phyloP scores from a whole-genome alignment of 2,888 invertebrate genomes.

The Chloroclystis v-ata region DNA sequence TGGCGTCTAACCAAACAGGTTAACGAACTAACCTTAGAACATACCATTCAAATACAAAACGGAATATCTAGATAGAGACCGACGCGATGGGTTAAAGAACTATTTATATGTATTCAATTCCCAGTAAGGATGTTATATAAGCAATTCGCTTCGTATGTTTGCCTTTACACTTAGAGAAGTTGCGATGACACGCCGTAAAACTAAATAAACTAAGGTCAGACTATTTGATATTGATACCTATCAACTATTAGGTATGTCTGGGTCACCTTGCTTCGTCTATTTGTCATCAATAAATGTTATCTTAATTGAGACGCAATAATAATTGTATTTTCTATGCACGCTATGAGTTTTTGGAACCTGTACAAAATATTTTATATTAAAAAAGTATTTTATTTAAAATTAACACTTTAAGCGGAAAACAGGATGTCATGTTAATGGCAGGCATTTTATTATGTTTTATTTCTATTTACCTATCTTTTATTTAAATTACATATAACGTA shows the following conservation, averaged over 20 bases:
- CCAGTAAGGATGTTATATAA: constrained; percentile 14
- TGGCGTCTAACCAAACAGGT: constrained; percentile 27
- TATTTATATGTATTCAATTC: constrained; percentile 25
- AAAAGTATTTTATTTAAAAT: too few species aligned
- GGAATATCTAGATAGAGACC: constrained; percentile 23
- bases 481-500: neutral
- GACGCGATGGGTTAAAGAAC: constrained; percentile 27
- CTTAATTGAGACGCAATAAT: constrained; percentile 4
- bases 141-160: constrained; percentile 5
- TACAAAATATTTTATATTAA: too few species aligned
- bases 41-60: constrained; percentile 19
- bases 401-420: too few species aligned
- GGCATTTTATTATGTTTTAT: too few species aligned
- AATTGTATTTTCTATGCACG: neutral
- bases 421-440: too few species aligned
- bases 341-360: neutral
- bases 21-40: constrained; percentile 29
- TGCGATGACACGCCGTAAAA: neutral
- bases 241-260: neutral
- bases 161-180: neutral
- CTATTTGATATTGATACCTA: constrained; percentile 2
- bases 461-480: too few species aligned
- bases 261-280: constrained; percentile 5
- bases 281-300: constrained; percentile 9
- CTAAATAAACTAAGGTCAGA: constrained; percentile 6